phyloP scores from a whole-genome alignment of 2,888 invertebrate genomes.

The Amiota minor region DNA sequence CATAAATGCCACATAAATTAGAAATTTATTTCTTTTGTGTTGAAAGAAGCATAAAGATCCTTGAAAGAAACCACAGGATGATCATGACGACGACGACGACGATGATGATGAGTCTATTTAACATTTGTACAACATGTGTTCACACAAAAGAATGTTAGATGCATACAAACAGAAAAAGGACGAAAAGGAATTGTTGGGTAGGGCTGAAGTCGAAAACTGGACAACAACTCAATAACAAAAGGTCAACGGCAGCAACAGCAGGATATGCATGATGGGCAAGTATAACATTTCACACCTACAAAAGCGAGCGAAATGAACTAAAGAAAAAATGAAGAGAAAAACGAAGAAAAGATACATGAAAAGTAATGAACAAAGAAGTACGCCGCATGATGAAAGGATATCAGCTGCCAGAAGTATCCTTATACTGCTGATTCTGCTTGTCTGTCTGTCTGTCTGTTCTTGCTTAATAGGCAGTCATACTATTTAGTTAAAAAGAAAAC shows the following conservation, averaged over 20 bases:
- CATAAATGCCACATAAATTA: conserved; percentile 29
- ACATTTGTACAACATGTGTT: conserved; percentile 65
- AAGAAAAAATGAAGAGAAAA: conserved; percentile 35
- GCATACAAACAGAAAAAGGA: conserved; percentile 38
- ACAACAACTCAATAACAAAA: conserved; percentile 39
- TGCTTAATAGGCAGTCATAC: too few relatives aligned
- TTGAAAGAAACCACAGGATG: conserved; percentile 14
- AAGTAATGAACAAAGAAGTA: conserved; percentile 3
- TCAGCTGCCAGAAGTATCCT: conserved; percentile 52
- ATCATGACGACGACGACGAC: conserved; percentile 23
- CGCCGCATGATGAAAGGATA: conserved; percentile 45
- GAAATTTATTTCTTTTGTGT: conserved; percentile 17
- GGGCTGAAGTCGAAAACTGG: conserved; percentile 22
- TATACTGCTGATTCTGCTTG: not conserved
- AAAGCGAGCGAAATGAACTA: conserved; percentile 41
- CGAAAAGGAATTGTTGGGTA: conserved; percentile 11
- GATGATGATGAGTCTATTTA: conserved; percentile 36
- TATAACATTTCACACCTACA: conserved; percentile 69
- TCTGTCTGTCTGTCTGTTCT: not conserved
- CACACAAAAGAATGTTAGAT: conserved; percentile 55
- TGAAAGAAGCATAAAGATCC: conserved; percentile 31
- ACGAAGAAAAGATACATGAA: conserved; percentile 37
- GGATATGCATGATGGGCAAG: conserved; percentile 69
- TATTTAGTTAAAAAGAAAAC: too few relatives aligned
- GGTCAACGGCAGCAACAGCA: conserved; percentile 51